Percentiles rank a stretch among this genome's conserved stretches.
Conservation (phyloP, 2,113 vertebrate species). For the chimpanzee (Pan troglodytes) region NHGRI_mPanTro3-v2.1_pri NC_086015.1:120573501-120574000, state of each 20-base stretch:
- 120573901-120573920: not conserved
- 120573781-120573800: constrained; percentile 79
- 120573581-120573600: constrained; percentile 32
- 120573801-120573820: constrained; percentile 74
- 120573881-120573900: not conserved
- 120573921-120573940: not conserved
- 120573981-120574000: constrained; percentile 9
- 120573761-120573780: constrained; percentile 77
- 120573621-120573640: not conserved
- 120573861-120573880: not conserved
- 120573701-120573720: constrained; percentile 77
- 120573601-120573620: not conserved
- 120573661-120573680: constrained; percentile 47
- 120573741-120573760: constrained; percentile 74
- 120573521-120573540: not conserved
- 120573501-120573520: not conserved
- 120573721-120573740: constrained; percentile 70
- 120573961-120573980: not conserved
- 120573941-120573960: not conserved
- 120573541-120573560: not conserved
- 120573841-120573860: constrained; percentile 68
- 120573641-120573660: not conserved
- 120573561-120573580: constrained; percentile 1
- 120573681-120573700: constrained; percentile 58
- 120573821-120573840: constrained; percentile 59